Base-by-base conservation (phyloP, 2,888 invertebrate genomes). In the Bombylius major region DNA sequence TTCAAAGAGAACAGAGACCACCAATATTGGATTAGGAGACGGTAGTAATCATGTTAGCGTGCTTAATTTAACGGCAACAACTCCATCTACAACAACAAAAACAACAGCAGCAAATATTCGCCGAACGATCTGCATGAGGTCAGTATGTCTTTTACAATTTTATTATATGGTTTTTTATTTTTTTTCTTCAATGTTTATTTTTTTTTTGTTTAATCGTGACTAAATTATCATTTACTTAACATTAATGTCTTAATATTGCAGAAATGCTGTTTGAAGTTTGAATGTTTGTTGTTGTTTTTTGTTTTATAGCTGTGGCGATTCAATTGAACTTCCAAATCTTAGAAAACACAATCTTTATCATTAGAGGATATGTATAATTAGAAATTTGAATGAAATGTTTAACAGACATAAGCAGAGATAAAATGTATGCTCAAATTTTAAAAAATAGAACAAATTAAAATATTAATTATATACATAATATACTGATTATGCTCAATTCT, bases 1-100 rank as follows among this genome's bases (percentile, higher is more conserved):
- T 42, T 67, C 69, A 32, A 64, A 66, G 57, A 71, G 72, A n/a
- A 45, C 45, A 54, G 54, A 50, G 33, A 49, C 54, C 33, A 44
- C 54, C 14, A 49, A 50, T 32, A n/a, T 54, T n/a, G 33, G 45
- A 11, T 1, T 5, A 11, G 39, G 39, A 11, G 39, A 11, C 11
- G 12, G 39, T 42, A 8, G 39, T 42, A 8, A 42, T 42, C 8
- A 11, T 42, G 39, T 42, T 42, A 42, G 39, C 12, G 12, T 42
- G 39, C 39, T 42, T 4, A 42, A 42, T 42, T 8, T 42, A 45
- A 32, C 51, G 4, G 45, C 47, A 53, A 31, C 32, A 46, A 44
- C 31, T 33, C 50, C 54, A 5, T 33, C 57, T 14, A 42, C 46
- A 42, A 42, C 51, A 56, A 53, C 36, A 36, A 31, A 32, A 36